phyloP scores from a whole-genome alignment of 2,888 invertebrate genomes.

The Pseudococcus viburni region DNA sequence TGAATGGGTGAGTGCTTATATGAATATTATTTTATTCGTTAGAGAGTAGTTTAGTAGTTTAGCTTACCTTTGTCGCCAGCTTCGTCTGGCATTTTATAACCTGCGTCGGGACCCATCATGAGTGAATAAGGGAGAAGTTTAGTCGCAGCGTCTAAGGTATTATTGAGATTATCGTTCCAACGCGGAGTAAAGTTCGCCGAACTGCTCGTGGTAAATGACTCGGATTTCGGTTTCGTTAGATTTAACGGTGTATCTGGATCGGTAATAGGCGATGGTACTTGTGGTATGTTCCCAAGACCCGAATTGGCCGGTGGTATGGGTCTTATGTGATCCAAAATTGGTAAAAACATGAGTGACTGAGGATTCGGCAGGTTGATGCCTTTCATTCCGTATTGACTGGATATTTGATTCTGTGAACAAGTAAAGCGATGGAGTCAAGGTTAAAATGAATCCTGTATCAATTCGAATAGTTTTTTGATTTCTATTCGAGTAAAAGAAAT shows the following conservation, averaged over 20 bases:
- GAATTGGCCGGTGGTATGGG: not conserved
- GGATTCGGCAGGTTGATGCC: slow-evolving; percentile 76
- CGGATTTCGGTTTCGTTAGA: slow-evolving; percentile 84
- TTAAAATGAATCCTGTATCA: not conserved
- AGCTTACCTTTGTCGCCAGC: slow-evolving; percentile 77
- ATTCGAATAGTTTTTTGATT: slow-evolving; percentile 15
- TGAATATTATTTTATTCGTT: too few relatives aligned
- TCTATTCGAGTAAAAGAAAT: not conserved
- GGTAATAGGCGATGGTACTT: slow-evolving; percentile 70
- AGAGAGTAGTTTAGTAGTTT: too few relatives aligned
- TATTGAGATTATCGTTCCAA: slow-evolving; percentile 69
- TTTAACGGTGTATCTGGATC: slow-evolving; percentile 90
- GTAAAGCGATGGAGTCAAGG: too few relatives aligned
- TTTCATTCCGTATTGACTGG: slow-evolving; percentile 74
- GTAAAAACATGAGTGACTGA: slow-evolving; percentile 79
- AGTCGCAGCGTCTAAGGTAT: slow-evolving; percentile 71
- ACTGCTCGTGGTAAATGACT: slow-evolving; percentile 69
- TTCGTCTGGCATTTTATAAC: slow-evolving; percentile 78
- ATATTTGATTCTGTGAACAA: slow-evolving; percentile 75
- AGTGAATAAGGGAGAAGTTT: slow-evolving; percentile 76
- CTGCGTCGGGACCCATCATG: slow-evolving; percentile 76
- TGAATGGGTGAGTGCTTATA: too few relatives aligned
- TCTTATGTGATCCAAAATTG: slow-evolving; percentile 79
- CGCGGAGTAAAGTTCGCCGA: slow-evolving; percentile 68
- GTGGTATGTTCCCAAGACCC: slow-evolving; percentile 25